These are phyloP conservation scores for Agonopterix subpropinquella DNA, from an alignment of 2,888 invertebrate species.

Conservation along the genomic window DNA sequence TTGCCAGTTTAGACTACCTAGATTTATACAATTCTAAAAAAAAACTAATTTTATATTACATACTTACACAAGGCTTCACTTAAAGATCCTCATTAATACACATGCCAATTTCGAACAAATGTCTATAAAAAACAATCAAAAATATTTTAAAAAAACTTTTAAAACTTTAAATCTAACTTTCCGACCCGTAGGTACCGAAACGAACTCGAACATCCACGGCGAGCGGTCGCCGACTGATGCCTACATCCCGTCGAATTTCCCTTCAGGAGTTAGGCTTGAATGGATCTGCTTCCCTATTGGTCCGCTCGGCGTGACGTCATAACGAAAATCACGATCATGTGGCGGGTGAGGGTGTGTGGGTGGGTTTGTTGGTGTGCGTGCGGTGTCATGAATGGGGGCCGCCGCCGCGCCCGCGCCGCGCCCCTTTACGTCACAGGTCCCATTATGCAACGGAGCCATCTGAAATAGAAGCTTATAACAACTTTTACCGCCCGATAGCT, in stretches of 20 bases:
- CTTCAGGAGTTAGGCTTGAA: slow-evolving; percentile 79
- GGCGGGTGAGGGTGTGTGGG: slow-evolving; percentile 55
- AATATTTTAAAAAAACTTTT: slow-evolving; percentile 2
- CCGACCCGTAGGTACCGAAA: slow-evolving; percentile 4
- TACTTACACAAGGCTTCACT: no score
- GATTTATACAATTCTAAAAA: no score
- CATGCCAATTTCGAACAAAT: not conserved
- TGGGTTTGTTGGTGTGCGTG: slow-evolving; percentile 25
- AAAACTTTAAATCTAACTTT: slow-evolving; percentile 9
- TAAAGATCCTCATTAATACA: not conserved
- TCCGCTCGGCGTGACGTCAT: slow-evolving; percentile 80
- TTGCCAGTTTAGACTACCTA: slow-evolving; percentile 8
- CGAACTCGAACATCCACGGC: slow-evolving; percentile 36
- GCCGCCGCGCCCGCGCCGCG: slow-evolving; percentile 62
- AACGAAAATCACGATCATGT: slow-evolving; percentile 78
- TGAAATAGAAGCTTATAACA: slow-evolving; percentile 51
- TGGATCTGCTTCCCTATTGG: slow-evolving; percentile 80
- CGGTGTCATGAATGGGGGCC: slow-evolving; percentile 53
- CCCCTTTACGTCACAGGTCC: slow-evolving; percentile 62
- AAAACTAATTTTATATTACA: no score
- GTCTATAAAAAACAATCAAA: not conserved
- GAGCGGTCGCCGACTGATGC: slow-evolving; percentile 62
- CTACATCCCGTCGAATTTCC: slow-evolving; percentile 69
- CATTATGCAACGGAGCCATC: slow-evolving; percentile 50
- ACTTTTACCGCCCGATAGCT: slow-evolving; percentile 19